These are phyloP conservation scores for Cariama cristata DNA, from an alignment of 2,113 vertebrate genomes.

Conservation along the genomic window DNA sequence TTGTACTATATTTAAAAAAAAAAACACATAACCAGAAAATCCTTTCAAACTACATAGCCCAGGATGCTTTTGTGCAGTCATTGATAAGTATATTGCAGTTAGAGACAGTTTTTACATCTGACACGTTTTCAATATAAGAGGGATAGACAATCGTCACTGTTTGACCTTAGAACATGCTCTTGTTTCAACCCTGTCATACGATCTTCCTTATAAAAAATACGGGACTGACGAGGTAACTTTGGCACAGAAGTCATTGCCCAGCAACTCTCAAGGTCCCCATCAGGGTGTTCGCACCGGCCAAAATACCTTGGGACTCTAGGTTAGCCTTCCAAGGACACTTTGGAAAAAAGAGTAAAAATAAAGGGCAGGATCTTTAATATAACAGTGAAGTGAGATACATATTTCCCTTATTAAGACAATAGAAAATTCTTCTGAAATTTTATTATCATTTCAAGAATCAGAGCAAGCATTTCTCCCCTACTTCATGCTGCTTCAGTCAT, in stretches of 20 bases:
- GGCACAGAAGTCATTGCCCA: not conserved
- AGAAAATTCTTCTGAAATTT: not conserved
- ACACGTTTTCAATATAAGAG: not conserved
- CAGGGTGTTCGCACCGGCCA: not conserved
- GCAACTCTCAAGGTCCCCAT: not conserved
- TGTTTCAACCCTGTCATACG: not conserved
- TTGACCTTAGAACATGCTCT: not conserved
- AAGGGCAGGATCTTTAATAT: not conserved
- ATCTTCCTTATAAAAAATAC: not conserved
- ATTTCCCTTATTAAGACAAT: not conserved
- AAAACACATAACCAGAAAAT: not conserved
- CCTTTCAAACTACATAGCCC: not conserved
- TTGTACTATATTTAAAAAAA: not conserved
- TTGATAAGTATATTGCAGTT: not conserved
- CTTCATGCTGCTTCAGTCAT: not conserved
- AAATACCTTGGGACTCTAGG: not conserved
- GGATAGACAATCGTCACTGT: not conserved
- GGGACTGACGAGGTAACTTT: not conserved
- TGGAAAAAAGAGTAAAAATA: not conserved
- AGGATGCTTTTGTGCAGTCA: not conserved
- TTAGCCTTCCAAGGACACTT: not conserved
- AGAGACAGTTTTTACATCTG: not conserved
- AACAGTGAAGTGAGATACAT: not conserved
- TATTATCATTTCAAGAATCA: not conserved
- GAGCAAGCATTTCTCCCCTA: not conserved